phyloP scores from a whole-genome alignment of 2,888 invertebrate genomes.

The Pandemis corylana region DNA sequence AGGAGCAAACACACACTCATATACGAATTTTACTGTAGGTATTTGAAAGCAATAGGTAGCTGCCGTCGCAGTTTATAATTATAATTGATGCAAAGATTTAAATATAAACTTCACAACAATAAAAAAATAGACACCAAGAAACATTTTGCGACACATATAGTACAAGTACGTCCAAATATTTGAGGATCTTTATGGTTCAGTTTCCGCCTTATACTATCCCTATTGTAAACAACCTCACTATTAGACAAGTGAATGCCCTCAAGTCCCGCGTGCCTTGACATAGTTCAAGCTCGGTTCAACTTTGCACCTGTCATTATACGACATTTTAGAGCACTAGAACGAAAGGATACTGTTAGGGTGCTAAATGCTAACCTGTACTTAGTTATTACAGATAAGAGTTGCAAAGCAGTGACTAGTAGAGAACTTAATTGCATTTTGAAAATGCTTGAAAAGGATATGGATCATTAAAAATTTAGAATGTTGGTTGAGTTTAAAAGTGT shows the following conservation, averaged over 20 bases:
- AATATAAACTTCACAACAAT: too few relatives aligned
- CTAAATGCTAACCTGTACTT: neutral
- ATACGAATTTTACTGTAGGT: too few relatives aligned
- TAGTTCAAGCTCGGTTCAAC: slow-evolving; percentile 53
- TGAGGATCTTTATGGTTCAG: too few relatives aligned
- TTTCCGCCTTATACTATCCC: too few relatives aligned
- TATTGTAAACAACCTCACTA: slow-evolving; percentile 9
- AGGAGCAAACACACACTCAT: too few relatives aligned
- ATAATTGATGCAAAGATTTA: too few relatives aligned
- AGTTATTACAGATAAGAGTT: neutral
- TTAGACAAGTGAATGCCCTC: slow-evolving; percentile 56
- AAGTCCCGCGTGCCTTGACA: slow-evolving; percentile 72
- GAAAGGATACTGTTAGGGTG: slow-evolving; percentile 12
- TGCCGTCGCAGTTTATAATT: too few relatives aligned
- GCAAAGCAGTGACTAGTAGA: neutral
- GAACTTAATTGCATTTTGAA: neutral
- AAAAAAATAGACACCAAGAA: too few relatives aligned
- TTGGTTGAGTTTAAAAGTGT: too few relatives aligned
- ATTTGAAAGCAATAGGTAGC: too few relatives aligned
- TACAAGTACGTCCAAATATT: too few relatives aligned
- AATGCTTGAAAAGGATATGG: slow-evolving; percentile 9
- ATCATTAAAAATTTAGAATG: neutral
- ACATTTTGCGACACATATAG: too few relatives aligned
- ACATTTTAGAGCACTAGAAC: slow-evolving; percentile 12
- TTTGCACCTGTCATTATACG: slow-evolving; percentile 31